Evolutionary conservation across 2,888 invertebrate genomes (phyloP), one percentile per base, ranked within the genome.

Genomic region (Phytoseiulus persimilis): DNA sequence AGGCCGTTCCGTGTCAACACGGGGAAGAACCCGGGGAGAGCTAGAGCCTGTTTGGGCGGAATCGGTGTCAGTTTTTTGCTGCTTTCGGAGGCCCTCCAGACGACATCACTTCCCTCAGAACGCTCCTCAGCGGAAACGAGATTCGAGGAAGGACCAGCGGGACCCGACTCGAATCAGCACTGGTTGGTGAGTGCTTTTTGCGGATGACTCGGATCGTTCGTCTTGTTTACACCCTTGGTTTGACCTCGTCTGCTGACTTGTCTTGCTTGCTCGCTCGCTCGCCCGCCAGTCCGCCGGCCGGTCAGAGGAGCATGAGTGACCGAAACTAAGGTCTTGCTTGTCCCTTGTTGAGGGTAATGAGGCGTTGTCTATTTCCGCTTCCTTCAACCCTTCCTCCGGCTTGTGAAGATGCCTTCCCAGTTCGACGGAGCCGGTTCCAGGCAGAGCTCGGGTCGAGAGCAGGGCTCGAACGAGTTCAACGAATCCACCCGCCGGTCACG

Each of bases 141-240:
- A 65, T 65, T 65, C 65, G 28, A 65, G 65, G 65, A 23, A 46
- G 46, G 18, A 65, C 65, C 18, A 28, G 9, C 65, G 18, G 9
- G 65, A 65, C 28, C 18, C 65, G 18, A 65, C 28, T 28, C 65
- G 65, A 65, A 65, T 65, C 65, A 65, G 65, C 65, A 65, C 9
- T 65, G 1, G 65, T 65, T 65, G 65, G 65, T 65, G 65, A 65
- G 65, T 65, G 65, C 65, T 65, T 65, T 65, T 65, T 65, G 65
- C 65, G 11, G 65, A 65, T 2, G 65, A 83, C 83, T 11, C 33
- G 45, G 32, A 87, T 45, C 33, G 87, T 87, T n/a, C 87, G 87
- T 87, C 87, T 87, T 87, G n/a, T 87, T 87, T 87, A 87, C 87
- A 87, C 87, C 87, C 87, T 87, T 87, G 39, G 45, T 45, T 87